These are phyloP conservation scores for Capromys pilorides DNA, from an alignment of 2,797 vertebrate genomes.

Conservation along the genomic window DNA sequence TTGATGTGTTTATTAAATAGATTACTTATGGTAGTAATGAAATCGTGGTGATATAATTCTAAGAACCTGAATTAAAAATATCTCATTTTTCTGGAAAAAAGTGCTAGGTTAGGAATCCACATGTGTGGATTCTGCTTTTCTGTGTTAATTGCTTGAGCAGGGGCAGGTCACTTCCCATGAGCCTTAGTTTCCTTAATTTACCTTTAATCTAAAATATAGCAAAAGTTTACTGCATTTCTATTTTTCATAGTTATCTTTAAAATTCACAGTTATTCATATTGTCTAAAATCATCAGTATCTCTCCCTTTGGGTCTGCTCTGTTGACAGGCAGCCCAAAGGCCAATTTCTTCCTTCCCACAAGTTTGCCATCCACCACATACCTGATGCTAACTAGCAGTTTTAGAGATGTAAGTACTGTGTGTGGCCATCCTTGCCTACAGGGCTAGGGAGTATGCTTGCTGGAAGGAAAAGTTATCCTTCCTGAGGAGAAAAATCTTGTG, in stretches of 20 bases:
- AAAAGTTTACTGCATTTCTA: neutral
- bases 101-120: neutral
- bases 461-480: neutral
- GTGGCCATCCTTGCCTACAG: neutral
- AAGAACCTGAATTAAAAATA: neutral
- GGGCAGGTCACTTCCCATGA: neutral
- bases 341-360: neutral
- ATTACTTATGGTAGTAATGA: neutral
- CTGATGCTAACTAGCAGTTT: neutral
- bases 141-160: neutral
- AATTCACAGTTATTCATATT: neutral
- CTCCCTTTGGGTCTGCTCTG: neutral
- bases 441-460: neutral
- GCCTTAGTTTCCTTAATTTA: neutral
- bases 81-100: neutral
- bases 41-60: neutral
- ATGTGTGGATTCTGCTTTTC: neutral
- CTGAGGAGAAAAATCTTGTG: neutral
- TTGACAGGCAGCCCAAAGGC: neutral
- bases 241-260: neutral
- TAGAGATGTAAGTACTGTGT: neutral
- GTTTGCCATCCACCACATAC: neutral
- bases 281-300: neutral
- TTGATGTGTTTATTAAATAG: neutral
- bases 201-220: slow-evolving; percentile 3